These are phyloP conservation scores for Sterrhoptilus dennistouni DNA, from an alignment of 2,113 vertebrate genomes.

Conservation along the genomic window DNA sequence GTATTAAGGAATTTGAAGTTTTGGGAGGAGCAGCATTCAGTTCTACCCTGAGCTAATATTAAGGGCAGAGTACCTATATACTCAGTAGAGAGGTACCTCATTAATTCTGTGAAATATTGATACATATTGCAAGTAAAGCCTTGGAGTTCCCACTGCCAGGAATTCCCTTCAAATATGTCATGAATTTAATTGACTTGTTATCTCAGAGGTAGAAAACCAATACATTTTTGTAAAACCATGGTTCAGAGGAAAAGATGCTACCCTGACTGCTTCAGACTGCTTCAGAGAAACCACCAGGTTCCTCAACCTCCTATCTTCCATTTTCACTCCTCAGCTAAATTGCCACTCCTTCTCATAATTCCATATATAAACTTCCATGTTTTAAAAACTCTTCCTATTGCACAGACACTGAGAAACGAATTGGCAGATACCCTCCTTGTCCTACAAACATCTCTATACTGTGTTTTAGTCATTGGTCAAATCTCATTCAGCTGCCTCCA, in stretches of 20 bases:
- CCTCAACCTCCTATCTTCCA: neutral
- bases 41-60: neutral
- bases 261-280: accelerated
- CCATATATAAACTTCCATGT: neutral
- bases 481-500: neutral
- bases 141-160: neutral
- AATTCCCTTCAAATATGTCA: neutral
- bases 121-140: neutral
- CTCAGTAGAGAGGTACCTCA: neutral
- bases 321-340: neutral
- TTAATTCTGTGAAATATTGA: slow-evolving; percentile 22
- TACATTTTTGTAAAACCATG: neutral
- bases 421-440: neutral
- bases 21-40: neutral
- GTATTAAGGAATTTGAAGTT: slow-evolving; percentile 12
- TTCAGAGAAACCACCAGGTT: accelerated
- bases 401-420: neutral
- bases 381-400: neutral
- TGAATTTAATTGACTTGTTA: neutral
- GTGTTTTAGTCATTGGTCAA: neutral
- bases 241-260: neutral
- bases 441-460: neutral
- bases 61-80: neutral
- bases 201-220: neutral
- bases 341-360: neutral